Evolutionary conservation across 2,888 invertebrate species (phyloP), one percentile per base, ranked within the genome.

Genomic region (Mesopsocus fuscifrons): DNA sequence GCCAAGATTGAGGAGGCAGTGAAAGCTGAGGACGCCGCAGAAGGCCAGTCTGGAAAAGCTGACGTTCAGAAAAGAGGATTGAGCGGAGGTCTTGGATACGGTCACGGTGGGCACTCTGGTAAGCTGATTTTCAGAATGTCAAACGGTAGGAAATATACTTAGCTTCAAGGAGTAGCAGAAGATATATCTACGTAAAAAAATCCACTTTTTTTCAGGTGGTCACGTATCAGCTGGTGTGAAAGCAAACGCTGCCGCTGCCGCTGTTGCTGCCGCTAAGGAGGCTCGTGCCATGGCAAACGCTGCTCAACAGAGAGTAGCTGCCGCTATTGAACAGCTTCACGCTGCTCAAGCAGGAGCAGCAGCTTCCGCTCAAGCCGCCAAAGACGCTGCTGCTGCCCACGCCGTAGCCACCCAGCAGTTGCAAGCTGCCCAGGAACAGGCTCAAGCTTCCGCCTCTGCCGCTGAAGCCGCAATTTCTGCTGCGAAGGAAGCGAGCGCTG

Each of bases 1-100:
- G 30, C n/a, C n/a, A 30, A 30, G n/a, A 30, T n/a, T n/a, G 30
- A 30, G 30, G 30, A 30, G 30, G n/a, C n/a, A n/a, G n/a, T n/a
- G 15, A 34, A 34, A 13, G 26, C 26, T 26, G 26, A 26, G 11
- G 26, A 26, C 8, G 6, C 26, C 11, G 8, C 6, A 26, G 34
- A 18, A 13, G n/a, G n/a, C n/a, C n/a, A n/a, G n/a, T n/a, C n/a
- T n/a, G 30, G 30, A 30, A 30, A 30, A 30, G 30, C 30, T 9
- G 30, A 30, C n/a, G 9, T 30, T 4, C 9, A 5, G 5, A 9
- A 33, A 9, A 9, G 33, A 33, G 33, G 33, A 6, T 5, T 33
- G 17, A 33, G 6, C 15, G 9, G 15, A 5, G 3, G 5, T 33
- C 5, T 3, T 9, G 33, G 33, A 6, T 9, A 33, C 9, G 3